phyloP scores from a whole-genome alignment of 2,797 vertebrate genomes.

The Huso huso region DNA sequence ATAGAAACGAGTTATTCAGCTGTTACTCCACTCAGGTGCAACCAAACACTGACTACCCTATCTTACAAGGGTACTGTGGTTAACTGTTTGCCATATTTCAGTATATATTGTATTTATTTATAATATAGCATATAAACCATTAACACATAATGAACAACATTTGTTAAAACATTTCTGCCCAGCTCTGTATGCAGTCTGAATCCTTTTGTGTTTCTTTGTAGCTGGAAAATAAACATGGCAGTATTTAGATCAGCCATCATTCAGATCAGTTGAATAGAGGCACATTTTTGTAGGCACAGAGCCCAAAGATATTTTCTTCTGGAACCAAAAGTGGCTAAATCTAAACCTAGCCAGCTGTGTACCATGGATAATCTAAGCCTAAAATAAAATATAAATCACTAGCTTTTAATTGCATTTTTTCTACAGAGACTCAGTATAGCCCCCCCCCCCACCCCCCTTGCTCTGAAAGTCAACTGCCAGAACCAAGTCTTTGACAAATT shows the following conservation, averaged over 20 bases:
- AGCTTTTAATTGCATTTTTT: constrained; percentile 58
- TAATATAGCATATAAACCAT: not conserved
- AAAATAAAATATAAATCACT: constrained; percentile 51
- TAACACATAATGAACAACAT: no score
- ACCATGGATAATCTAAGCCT: constrained; percentile 24
- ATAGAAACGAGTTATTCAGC: no score
- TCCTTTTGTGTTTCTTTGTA: no score
- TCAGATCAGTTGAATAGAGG: constrained; percentile 27
- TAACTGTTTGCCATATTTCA: no score
- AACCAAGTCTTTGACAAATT: no score
- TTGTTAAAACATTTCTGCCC: no score
- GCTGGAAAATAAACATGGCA: not conserved
- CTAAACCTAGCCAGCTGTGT: not conserved
- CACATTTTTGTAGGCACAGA: constrained; percentile 54
- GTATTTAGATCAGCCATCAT: constrained; percentile 17
- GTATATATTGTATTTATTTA: no score
- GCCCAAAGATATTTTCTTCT: constrained; percentile 53
- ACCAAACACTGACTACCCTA: no score
- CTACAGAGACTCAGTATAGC: constrained; percentile 7
- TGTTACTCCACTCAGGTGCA: no score
- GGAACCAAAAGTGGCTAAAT: constrained; percentile 1
- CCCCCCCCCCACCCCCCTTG: not conserved
- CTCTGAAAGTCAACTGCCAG: not conserved
- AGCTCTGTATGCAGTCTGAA: no score
- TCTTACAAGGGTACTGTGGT: no score